These are phyloP conservation scores for Microcebus lehilahytsara DNA, from an alignment of 2,113 vertebrate species.

Conservation along the genomic window DNA sequence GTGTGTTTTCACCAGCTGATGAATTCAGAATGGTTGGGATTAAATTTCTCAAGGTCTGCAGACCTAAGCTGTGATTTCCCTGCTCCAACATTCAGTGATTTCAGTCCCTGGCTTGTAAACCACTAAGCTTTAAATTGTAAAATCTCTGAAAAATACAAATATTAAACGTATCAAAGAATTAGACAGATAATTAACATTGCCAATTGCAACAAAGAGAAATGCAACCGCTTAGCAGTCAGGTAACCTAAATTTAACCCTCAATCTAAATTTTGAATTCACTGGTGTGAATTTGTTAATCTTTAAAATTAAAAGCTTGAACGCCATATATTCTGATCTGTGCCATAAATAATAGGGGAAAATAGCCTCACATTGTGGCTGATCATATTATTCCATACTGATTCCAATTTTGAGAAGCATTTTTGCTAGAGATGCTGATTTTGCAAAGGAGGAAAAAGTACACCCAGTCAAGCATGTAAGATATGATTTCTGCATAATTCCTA, in stretches of 20 bases:
- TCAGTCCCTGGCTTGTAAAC: background rate
- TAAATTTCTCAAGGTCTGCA: background rate
- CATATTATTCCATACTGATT: background rate
- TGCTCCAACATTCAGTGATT: background rate
- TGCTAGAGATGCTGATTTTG: slow-evolving; percentile 30
- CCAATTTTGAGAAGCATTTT: background rate
- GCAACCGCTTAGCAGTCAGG: background rate
- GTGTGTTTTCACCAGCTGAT: background rate
- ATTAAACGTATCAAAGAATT: background rate
- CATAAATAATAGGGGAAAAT: background rate
- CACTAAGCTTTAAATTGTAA: background rate
- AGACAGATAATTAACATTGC: background rate
- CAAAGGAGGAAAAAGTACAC: background rate
- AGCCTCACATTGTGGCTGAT: background rate
- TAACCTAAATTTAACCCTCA: background rate
- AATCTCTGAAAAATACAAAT: background rate
- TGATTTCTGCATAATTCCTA: slow-evolving; percentile 23
- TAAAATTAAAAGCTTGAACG: background rate
- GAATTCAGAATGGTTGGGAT: background rate
- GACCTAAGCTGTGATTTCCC: background rate
- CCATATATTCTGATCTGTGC: background rate
- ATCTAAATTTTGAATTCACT: background rate
- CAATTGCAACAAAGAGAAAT: background rate
- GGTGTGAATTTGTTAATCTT: background rate
- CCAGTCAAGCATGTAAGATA: slow-evolving; percentile 4